phyloP scores from a whole-genome alignment of 2,888 invertebrate species.

The Rhyacophila evoluta region DNA sequence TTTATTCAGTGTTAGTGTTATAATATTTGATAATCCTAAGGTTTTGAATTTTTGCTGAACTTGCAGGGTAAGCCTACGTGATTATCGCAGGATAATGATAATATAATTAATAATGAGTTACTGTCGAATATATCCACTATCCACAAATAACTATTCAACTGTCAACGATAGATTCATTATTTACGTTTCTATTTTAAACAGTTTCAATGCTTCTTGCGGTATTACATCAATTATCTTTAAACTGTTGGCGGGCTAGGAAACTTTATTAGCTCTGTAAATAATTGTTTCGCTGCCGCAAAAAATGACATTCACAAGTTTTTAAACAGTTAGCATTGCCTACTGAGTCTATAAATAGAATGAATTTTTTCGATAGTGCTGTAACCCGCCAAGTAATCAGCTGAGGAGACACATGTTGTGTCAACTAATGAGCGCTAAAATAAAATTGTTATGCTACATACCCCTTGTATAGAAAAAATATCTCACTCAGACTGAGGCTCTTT shows the following conservation, averaged over 20 bases:
- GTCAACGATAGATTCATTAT: not conserved
- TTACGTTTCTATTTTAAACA: not conserved
- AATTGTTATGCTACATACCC: not conserved
- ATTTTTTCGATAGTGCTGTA: constrained; percentile 32
- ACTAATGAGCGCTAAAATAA: constrained; percentile 17
- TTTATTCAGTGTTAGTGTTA: constrained; percentile 30
- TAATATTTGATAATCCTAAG: constrained; percentile 19
- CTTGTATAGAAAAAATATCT: not conserved
- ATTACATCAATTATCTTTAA: not conserved
- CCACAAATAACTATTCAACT: not conserved
- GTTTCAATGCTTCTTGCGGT: not conserved
- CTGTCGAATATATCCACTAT: not conserved
- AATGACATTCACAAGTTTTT: constrained; percentile 37
- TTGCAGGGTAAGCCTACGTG: not conserved
- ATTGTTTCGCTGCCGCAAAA: not conserved
- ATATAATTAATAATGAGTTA: too few species aligned
- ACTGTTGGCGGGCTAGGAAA: constrained; percentile 56
- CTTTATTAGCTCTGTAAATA: constrained; percentile 29
- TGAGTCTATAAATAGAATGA: constrained; percentile 40
- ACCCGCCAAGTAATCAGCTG: constrained; percentile 43
- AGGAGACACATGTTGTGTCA: constrained; percentile 38
- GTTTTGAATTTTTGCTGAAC: constrained; percentile 37
- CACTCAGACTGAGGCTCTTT: too few species aligned
- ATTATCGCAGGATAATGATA: too few species aligned
- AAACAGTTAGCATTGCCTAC: constrained; percentile 30